Evolutionary conservation across 1,140 invertebrate species (phyloP), one percentile per base, ranked within the genome.

Genomic region (Lepeophtheirus salmonis): DNA sequence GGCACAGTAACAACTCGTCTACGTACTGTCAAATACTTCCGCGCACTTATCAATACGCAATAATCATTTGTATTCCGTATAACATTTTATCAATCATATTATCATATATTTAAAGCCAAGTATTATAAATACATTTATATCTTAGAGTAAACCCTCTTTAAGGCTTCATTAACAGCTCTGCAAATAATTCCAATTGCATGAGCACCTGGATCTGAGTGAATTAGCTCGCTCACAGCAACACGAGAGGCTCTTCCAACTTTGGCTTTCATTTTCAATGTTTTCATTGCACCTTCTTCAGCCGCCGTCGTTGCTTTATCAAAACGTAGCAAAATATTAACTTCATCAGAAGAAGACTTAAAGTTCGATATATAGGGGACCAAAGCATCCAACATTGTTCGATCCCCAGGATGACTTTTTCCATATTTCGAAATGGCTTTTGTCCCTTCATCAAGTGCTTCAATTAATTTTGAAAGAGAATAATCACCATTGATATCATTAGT

Each of bases 351-450:
- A 4, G 16, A 13, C 16, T 41, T 50, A 14, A 60, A 22, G 20
- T n/a, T 52, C 14, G 14, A 18, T 14, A 60, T 41, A 21, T 17
- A 21, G 49, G 49, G 30, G 18, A 50, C 30, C 3, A 60, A 17
- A 22, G 18, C 20, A 23, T 51, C 30, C n/a, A 60, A 50, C 81
- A 88, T 82, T 26, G 85, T 86, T 66, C 84, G 75, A 67, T 87
- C 81, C 1, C 84, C 84, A 10, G 77, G 72, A 63, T 76, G 74
- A 0, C 83, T 83, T 62, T 79, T 78, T 14, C 83, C 82, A 68
- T 87, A 85, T 65, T 79, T 82, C 58, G 75, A 73, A 4, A 85
- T 75, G 0, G 76, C 75, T 24, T 75, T 65, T 49, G 83, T 71
- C 1, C 76, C 79, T 13, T 65, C 72, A 68, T 64, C 63, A 48